phyloP scores from a whole-genome alignment of 2,113 vertebrate genomes.

The Cottus gobio region DNA sequence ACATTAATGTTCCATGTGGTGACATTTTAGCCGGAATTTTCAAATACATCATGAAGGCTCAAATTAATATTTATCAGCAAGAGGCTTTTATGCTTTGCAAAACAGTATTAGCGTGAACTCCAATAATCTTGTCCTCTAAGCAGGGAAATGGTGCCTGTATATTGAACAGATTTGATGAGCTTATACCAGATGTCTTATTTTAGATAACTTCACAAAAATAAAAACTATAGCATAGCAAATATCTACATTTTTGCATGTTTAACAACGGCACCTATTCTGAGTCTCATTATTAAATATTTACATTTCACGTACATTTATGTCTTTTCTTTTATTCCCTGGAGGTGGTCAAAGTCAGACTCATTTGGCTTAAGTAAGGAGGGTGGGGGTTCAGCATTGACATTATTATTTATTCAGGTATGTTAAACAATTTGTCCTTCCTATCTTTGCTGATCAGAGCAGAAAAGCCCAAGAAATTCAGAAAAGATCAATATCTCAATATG shows the following conservation, averaged over 20 bases:
- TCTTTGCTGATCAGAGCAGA: conserved; percentile 95
- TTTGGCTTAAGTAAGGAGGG: conserved; percentile 55
- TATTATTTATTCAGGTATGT: conserved; percentile 84
- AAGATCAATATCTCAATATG: conserved; percentile 96
- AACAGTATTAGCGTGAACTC: conserved; percentile 97
- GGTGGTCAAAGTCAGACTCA: conserved; percentile 61
- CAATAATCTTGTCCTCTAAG: conserved; percentile 82
- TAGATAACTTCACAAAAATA: conserved; percentile 5
- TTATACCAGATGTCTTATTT: conserved; percentile 46
- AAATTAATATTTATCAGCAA: conserved; percentile 99
- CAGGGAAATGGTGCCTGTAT: conserved; percentile 74
- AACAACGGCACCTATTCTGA: neutral
- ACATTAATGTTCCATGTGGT: conserved; percentile 99
- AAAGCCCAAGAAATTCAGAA: conserved; percentile 95
- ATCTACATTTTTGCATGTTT: neutral
- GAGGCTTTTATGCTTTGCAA: conserved; percentile 99
- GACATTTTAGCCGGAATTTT: conserved; percentile 99
- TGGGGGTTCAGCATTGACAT: conserved; percentile 62
- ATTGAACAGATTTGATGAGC: conserved; percentile 55
- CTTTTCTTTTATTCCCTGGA: conserved; percentile 49
- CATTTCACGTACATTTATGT: conserved; percentile 36
- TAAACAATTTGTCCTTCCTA: conserved; percentile 89
- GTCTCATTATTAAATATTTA: conserved; percentile 31
- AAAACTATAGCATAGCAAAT: conserved; percentile 19
- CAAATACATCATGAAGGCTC: conserved; percentile 99